Evolutionary conservation across 1,140 invertebrate genomes (phyloP).

Genomic region (Aphaenogaster floridana): DNA sequence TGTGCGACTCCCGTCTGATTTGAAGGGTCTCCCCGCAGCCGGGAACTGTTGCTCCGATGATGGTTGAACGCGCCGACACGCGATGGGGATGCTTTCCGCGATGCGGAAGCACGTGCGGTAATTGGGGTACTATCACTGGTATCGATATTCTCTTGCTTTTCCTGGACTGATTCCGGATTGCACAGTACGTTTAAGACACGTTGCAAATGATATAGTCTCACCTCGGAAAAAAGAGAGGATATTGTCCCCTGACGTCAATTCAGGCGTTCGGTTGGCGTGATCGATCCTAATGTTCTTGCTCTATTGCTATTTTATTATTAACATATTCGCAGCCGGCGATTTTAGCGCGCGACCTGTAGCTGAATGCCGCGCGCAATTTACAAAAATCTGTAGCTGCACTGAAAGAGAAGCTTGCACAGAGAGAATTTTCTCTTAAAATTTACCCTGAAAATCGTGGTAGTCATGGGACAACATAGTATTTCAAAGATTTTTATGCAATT

Average conservation of each 20-base stretch:
- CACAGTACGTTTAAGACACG: no score
- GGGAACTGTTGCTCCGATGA: constrained; percentile 31
- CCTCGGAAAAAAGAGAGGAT: no score
- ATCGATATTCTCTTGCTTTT: not conserved
- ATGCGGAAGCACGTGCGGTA: not conserved
- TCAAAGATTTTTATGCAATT: no score
- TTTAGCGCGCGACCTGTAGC: no score
- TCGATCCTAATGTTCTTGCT: not conserved
- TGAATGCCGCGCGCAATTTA: no score
- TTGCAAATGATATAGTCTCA: not conserved
- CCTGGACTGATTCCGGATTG: not conserved
- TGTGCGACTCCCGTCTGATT: constrained; percentile 36
- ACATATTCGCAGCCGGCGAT: not conserved
- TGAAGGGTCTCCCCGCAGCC: constrained; percentile 34
- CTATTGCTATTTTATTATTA: not conserved
- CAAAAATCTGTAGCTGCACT: no score
- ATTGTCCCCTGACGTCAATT: no score
- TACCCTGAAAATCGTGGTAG: no score
- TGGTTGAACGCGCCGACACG: not conserved
- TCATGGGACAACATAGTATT: no score
- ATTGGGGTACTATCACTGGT: not conserved
- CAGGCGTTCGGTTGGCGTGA: not conserved
- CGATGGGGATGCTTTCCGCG: constrained; percentile 15
- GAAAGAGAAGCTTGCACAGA: no score
- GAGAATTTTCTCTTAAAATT: no score